Evolutionary conservation across 1,140 invertebrate species (phyloP).

Genomic region (Archivesica marissinica): DNA sequence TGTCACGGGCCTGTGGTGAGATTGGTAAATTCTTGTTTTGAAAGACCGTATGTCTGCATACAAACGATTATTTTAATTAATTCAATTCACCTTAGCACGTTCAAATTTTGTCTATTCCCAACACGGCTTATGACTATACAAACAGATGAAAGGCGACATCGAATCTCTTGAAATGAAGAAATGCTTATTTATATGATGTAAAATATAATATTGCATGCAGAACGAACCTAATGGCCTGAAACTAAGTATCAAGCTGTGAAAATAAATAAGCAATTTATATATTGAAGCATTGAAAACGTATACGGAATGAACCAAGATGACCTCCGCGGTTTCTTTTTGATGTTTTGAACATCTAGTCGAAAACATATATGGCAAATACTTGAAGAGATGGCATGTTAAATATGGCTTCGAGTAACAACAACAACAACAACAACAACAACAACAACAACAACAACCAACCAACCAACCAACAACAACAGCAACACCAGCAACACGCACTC

Average conservation of each 20-base stretch:
- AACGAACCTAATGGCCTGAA: background rate
- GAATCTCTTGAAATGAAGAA: background rate
- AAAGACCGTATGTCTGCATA: background rate
- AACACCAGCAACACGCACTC: no score
- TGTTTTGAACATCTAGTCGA: no score
- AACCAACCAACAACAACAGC: no score
- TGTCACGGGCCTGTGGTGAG: background rate
- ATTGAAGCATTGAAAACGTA: background rate
- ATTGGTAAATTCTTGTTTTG: background rate
- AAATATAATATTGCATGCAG: background rate
- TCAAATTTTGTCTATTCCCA: background rate
- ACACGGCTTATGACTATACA: background rate
- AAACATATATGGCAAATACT: no score
- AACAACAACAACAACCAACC: no score
- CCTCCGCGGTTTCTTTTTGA: no score
- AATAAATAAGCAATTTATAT: slow-evolving; percentile 21
- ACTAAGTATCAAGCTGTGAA: background rate
- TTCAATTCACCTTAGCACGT: background rate
- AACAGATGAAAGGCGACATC: slow-evolving; percentile 1
- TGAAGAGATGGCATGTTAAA: no score
- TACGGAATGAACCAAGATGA: no score
- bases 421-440: no score
- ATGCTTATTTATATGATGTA: slow-evolving; percentile 1
- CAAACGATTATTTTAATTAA: background rate
- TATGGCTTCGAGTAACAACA: no score